Conservation (phyloP, 35 echinoderm and acorn worm species). For the Patiria miniata region DNA sequence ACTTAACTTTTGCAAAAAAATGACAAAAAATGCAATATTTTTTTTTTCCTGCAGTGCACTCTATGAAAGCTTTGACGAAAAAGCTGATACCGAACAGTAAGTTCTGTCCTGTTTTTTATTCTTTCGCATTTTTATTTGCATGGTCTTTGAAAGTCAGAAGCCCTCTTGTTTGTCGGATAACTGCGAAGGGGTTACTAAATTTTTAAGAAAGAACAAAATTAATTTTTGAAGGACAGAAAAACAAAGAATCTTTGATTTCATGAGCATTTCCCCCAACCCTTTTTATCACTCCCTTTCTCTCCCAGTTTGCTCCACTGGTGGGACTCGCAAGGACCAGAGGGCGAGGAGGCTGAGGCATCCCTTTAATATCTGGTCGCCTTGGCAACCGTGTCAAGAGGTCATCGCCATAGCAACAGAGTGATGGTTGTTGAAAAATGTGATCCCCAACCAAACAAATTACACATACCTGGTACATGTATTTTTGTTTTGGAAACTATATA, state of each 20-base stretch:
- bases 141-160: background rate
- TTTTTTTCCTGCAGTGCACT: background rate
- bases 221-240: background rate
- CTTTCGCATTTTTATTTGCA: background rate
- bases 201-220: background rate
- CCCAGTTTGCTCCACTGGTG: background rate
- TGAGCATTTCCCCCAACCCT: background rate
- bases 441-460: no score
- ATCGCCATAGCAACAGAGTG: no score
- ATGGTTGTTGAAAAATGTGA: no score
- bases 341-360: background rate
- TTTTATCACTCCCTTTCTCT: background rate
- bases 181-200: background rate
- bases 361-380: background rate
- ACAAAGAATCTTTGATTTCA: background rate
- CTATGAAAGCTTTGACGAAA: slow-evolving; percentile 12
- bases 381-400: no score
- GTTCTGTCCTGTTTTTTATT: background rate
- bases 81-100: slow-evolving; percentile 10
- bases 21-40: background rate
- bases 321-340: background rate
- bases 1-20: no score
- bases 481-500: no score
- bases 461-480: no score
- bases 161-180: background rate